Conservation (phyloP, 2,888 invertebrate species). For the Magallana nippona region DNA sequence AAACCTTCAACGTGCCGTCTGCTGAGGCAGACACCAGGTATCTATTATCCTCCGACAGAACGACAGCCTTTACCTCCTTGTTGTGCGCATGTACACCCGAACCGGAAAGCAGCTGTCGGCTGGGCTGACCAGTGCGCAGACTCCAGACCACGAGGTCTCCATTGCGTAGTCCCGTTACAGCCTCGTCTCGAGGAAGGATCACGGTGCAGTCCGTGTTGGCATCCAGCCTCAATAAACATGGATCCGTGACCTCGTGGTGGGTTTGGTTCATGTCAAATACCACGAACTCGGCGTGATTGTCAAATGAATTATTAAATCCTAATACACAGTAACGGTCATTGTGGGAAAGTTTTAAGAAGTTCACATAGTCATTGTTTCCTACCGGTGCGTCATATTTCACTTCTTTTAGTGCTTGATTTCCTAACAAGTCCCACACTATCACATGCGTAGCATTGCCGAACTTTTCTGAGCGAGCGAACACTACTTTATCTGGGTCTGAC, state of each 20-base stretch:
- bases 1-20: constrained; percentile 78
- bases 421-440: constrained; percentile 79
- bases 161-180: constrained; percentile 78
- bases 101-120: constrained; percentile 74
- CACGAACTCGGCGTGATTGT: constrained; percentile 78
- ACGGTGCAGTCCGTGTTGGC: constrained; percentile 78
- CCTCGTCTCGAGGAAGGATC: constrained; percentile 78
- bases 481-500: constrained; percentile 77
- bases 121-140: constrained; percentile 75
- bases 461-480: constrained; percentile 77
- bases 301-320: constrained; percentile 78
- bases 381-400: constrained; percentile 77
- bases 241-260: constrained; percentile 74
- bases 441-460: constrained; percentile 78
- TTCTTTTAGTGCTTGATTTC: constrained; percentile 77
- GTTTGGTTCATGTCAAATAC: constrained; percentile 78
- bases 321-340: constrained; percentile 78
- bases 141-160: constrained; percentile 80
- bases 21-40: constrained; percentile 78
- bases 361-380: constrained; percentile 78
- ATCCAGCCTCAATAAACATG: constrained; percentile 76
- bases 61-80: constrained; percentile 77
- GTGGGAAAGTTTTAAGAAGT: constrained; percentile 75
- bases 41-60: constrained; percentile 75
- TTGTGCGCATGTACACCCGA: constrained; percentile 75